These are phyloP conservation scores for Aphidoletes aphidimyza DNA, from an alignment of 2,888 invertebrate species.

Conservation along the genomic window DNA sequence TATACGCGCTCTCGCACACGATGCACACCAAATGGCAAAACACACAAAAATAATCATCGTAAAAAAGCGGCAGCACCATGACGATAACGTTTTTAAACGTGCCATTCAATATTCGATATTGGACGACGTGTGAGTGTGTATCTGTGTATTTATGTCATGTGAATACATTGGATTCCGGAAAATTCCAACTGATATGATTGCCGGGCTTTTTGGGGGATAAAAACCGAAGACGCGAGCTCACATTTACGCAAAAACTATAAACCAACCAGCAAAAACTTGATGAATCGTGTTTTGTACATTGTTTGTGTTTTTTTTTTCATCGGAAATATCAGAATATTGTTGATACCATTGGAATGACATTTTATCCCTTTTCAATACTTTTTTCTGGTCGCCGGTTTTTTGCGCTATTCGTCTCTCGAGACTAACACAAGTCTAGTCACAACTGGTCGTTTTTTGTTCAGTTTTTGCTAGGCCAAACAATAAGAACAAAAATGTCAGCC, in stretches of 20 bases:
- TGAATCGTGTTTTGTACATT: background rate
- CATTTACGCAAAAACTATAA: no score
- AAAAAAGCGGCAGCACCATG: background rate
- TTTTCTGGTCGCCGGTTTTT: background rate
- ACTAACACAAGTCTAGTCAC: no score
- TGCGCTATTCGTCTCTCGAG: background rate
- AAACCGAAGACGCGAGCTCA: background rate
- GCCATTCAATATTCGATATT: no score
- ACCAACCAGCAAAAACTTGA: background rate
- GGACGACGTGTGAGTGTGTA: background rate
- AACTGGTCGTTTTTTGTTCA: background rate
- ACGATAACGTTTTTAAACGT: background rate
- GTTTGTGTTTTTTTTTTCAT: background rate
- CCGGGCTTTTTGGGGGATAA: background rate
- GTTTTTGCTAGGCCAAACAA: no score
- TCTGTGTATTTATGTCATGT: no score
- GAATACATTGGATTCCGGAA: background rate
- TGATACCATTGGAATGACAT: background rate
- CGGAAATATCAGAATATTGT: background rate
- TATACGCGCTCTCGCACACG: background rate
- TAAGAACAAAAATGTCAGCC: no score
- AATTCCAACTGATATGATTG: background rate
- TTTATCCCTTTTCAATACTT: conserved; percentile 37
- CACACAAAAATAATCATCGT: no score
- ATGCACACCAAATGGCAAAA: background rate